Evolutionary conservation across 2,113 vertebrate genomes (phyloP).

Genomic region (Sebastes schlegelii): DNA sequence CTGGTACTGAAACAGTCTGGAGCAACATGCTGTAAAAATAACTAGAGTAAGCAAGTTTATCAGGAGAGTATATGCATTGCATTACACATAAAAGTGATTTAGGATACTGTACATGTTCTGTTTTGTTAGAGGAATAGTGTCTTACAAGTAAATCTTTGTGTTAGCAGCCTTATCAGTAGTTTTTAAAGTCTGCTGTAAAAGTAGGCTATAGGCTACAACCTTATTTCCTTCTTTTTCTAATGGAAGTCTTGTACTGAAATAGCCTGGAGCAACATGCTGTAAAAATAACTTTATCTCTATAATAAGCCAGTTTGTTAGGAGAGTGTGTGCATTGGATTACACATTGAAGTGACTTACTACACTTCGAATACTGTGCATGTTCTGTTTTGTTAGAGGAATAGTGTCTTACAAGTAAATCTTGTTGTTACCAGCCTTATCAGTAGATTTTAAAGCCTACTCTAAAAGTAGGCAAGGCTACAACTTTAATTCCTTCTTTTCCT

Average conservation of each 20-base stretch:
- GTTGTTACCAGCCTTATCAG: background rate
- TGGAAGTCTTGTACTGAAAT: slow-evolving; percentile 20
- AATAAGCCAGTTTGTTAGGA: no score
- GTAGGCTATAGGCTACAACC: background rate
- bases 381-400: background rate
- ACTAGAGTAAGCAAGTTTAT: no score
- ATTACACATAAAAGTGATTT: background rate
- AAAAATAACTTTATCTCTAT: no score
- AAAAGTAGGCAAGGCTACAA: background rate
- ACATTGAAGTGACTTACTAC: background rate
- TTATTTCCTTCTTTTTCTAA: background rate
- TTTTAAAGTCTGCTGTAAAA: background rate
- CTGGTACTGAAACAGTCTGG: slow-evolving; percentile 22
- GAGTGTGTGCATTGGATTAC: no score
- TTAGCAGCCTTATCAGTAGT: background rate
- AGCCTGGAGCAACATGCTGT: slow-evolving; percentile 8
- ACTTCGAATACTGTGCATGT: background rate
- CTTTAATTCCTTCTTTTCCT: slow-evolving; percentile 12
- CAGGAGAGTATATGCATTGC: no score
- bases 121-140: background rate
- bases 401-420: background rate
- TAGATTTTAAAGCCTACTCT: background rate
- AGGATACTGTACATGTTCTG: background rate
- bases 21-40: background rate
- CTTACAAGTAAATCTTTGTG: background rate